Percentiles rank a stretch among this genome's conserved stretches.
These are phyloP conservation scores for Malurus melanocephalus DNA, from an alignment of 2,113 vertebrate genomes.

Conservation along the genomic window DNA sequence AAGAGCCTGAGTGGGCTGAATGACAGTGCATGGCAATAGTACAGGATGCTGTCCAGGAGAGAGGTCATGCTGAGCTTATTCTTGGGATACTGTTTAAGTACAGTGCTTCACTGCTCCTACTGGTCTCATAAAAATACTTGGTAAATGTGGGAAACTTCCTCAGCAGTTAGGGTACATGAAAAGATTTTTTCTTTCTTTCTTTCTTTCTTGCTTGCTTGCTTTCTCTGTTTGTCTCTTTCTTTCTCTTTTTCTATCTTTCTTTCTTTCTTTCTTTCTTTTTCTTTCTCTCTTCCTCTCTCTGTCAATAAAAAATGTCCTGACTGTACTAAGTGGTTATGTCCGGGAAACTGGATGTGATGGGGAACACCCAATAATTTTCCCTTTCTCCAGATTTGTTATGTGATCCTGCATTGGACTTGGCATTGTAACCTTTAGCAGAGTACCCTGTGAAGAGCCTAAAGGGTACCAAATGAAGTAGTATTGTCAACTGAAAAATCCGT, in stretches of 20 bases:
- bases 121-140: neutral
- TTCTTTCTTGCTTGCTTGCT: accelerated
- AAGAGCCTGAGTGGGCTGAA: neutral
- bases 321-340: neutral
- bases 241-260: accelerated
- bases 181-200: neutral
- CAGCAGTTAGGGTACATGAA: neutral
- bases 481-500: neutral
- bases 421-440: neutral
- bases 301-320: neutral
- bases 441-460: neutral
- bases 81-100: neutral
- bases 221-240: accelerated
- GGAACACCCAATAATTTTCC: neutral
- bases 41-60: neutral
- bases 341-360: neutral
- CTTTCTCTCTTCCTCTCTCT: neutral
- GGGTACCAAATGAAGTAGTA: neutral
- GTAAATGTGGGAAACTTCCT: neutral
- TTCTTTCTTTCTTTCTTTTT: accelerated
- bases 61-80: neutral
- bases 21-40: neutral
- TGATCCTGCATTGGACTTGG: neutral
- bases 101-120: neutral
- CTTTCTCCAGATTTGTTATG: neutral